Percentiles rank a stretch among this genome's conserved stretches.
These are phyloP conservation scores for Prionailurus viverrinus DNA, from an alignment of 2,113 vertebrate species.

Conservation along the genomic window DNA sequence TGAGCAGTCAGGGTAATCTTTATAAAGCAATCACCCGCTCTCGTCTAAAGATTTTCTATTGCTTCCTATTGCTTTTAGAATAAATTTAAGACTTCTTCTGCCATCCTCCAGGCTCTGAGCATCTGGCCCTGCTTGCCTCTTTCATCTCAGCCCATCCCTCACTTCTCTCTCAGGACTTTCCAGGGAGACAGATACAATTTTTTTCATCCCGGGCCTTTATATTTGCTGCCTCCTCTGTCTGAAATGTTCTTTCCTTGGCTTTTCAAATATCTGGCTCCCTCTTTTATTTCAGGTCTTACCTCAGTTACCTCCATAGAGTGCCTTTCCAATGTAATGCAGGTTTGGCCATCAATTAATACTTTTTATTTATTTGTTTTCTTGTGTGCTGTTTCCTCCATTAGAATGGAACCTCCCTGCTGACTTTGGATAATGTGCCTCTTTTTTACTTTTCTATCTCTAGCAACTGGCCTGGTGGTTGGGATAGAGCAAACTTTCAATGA, in stretches of 20 bases:
- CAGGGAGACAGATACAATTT: not conserved
- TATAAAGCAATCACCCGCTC: not conserved
- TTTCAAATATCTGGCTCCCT: not conserved
- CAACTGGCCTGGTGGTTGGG: not conserved
- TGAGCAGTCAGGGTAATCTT: not conserved
- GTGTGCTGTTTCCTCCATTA: not conserved
- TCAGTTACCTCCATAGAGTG: not conserved
- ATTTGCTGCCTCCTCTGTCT: not conserved
- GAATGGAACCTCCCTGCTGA: not conserved
- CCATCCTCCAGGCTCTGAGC: not conserved
- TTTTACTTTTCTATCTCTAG: slow-evolving; percentile 3
- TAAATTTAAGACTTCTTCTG: not conserved
- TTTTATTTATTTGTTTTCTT: not conserved
- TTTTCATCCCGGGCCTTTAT: not conserved
- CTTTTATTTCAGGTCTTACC: not conserved
- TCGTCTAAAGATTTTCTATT: not conserved
- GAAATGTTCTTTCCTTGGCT: slow-evolving; percentile 36
- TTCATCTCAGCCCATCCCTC: not conserved
- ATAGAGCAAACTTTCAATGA: slow-evolving; percentile 16
- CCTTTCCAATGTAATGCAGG: not conserved
- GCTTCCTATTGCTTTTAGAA: not conserved
- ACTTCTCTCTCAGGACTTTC: not conserved
- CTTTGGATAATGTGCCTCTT: not conserved
- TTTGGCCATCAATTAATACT: not conserved
- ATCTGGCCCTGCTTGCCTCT: not conserved